Evolutionary conservation across 2,888 invertebrate species (phyloP).

Genomic region (Flabesymbios commensalis): DNA sequence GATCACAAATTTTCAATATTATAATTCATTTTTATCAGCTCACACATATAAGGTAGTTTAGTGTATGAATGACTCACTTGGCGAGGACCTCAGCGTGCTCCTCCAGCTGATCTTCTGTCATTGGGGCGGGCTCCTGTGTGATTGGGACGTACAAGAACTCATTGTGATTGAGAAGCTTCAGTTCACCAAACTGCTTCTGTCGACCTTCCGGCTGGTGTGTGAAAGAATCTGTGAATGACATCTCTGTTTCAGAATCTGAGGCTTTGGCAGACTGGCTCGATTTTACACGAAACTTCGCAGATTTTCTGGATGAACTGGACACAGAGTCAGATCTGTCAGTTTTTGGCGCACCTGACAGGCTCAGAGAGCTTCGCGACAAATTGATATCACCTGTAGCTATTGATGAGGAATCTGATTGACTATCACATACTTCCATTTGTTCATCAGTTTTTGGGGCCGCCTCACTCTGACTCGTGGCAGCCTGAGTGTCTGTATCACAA

Average conservation of each 20-base stretch:
- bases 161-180: slow-evolving; percentile 72
- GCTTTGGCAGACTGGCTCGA: no score
- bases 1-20: neutral
- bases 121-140: slow-evolving; percentile 89
- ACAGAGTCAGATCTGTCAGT: no score
- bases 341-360: no score
- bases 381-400: no score
- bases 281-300: no score
- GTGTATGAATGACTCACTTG: slow-evolving; percentile 55
- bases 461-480: neutral
- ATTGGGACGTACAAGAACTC: slow-evolving; percentile 79
- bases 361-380: no score
- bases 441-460: neutral
- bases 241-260: no score
- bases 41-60: neutral
- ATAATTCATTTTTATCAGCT: neutral
- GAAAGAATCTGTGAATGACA: slow-evolving; percentile 13
- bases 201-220: slow-evolving; percentile 70
- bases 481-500: no score
- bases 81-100: slow-evolving; percentile 90
- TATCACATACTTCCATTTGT: no score
- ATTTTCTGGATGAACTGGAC: no score
- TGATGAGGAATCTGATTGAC: no score
- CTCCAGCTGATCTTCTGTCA: slow-evolving; percentile 95
- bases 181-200: slow-evolving; percentile 70